Base-by-base conservation (phyloP, 2,797 vertebrate genomes). In the Acipenser ruthenus region DNA sequence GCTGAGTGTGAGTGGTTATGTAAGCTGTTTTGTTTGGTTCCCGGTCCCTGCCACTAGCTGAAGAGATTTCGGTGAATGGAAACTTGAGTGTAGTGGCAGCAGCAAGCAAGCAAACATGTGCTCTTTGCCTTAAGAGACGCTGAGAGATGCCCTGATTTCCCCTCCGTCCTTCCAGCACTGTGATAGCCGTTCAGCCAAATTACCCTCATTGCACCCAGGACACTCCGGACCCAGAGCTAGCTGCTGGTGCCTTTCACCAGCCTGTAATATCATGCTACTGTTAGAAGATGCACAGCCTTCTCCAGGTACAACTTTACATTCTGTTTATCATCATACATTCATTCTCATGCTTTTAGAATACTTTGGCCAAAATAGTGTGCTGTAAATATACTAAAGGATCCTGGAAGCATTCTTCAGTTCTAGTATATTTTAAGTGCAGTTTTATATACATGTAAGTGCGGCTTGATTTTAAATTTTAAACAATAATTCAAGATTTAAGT, bases 1-100 rank as follows among this genome's bases (percentile, higher is more conserved):
- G 69, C 77, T 78, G 79, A 82, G 76, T 77, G 64, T 82, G 74
- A 75, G 71, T 67, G 73, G 75, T 88, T 89, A 89, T 85, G 84
- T 84, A 89, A 89, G 82, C 50, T 50, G 78, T 72, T 75, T 76
- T 80, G 76, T 75, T 73, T 79, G 77, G 78, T 79, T 70, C 79
- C 80, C 83, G 71, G 76, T 80, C 73, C 8, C 9, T 81, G 70
- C 70, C 71, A 70, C 73, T 69, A 70, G 71, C 66, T 80, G 76
- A 37, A 67, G 60, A 49, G 58, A 64, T 64, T 73, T 68, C 61
- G 68, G 74, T 82, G 74, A 81, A 77, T 82, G 73, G 75, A 69
- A 76, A 67, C 68, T 0, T 51, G 67, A 75, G 56, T 1, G 60
- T 72, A 69, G 60, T 67, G 10, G 49, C 69, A 48, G 15, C 66